Base-by-base conservation (phyloP, 2,888 invertebrate species). In the Lasioglossum lativentre region DNA sequence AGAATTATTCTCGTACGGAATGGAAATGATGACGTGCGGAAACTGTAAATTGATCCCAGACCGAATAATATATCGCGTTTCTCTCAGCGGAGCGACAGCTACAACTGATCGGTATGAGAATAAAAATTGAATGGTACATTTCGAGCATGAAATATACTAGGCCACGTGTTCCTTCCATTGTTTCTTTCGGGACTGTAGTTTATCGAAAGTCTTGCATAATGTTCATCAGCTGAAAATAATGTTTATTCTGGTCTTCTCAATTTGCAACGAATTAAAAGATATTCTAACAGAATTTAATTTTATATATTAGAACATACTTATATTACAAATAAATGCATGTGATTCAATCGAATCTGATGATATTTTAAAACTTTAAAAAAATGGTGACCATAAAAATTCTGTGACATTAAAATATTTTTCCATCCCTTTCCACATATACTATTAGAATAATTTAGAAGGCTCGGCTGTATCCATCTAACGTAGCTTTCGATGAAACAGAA, bases 21-120 rank as follows among this genome's bases (percentile, higher is more conserved):
- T 83, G 80, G 70, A 82, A 82, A 85, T 77, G 89, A 87, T 86
- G 88, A 89, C 88, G 87, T 80, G 81, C 77, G 87, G 83, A 83
- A 86, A 86, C 82, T 86, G 87, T 89, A 87, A 89, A 86, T 89
- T 85, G 82, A 68, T 52, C 75, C 70, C 34, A 38, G 12, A 47
- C 75, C 76, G 72, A 84, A 74, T 86, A 82, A 80, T 82, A 83
- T 79, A 85, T 88, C 78, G 75, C 38, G 80, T 34, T 80, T 83
- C 80, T 85, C 77, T 74, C 83, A 16, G 42, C 76, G 56, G 38
- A 74, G 78, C 80, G 84, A 59, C 83, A 71, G 71, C 71, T 71
- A 75, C 82, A 86, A 83, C 86, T 70, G 82, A 85, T 85, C 80
- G 78, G 71, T 89, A 86, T 83, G 78, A 74, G 47, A 75, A 88